These are phyloP conservation scores for Spizaetus ornatus DNA, from an alignment of 2,113 vertebrate genomes.

Conservation along the genomic window DNA sequence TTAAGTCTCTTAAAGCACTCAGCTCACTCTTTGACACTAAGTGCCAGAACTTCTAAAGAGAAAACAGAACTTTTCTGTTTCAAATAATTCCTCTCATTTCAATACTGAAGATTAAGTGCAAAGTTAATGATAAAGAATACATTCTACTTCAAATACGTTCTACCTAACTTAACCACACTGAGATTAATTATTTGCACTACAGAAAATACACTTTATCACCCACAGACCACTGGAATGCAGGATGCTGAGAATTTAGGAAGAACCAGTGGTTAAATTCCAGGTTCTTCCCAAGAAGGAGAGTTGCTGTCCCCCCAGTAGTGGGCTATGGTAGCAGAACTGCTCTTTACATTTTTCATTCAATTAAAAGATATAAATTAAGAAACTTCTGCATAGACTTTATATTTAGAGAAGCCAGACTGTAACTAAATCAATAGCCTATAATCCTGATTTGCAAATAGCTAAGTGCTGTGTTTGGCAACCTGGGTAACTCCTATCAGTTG, in stretches of 20 bases:
- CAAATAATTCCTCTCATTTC: not conserved
- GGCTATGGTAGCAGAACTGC: not conserved
- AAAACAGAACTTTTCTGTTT: not conserved
- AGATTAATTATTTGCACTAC: not conserved
- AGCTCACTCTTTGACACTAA: not conserved
- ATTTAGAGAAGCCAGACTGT: not conserved
- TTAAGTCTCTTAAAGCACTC: not conserved
- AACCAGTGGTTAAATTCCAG: not conserved
- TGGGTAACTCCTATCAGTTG: not conserved
- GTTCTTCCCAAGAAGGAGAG: not conserved
- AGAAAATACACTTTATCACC: not conserved
- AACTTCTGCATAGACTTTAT: not conserved
- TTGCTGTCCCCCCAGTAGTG: not conserved
- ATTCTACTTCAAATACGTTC: not conserved
- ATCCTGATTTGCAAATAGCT: not conserved
- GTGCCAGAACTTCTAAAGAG: not conserved
- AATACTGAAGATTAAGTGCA: not conserved
- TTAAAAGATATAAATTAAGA: not conserved
- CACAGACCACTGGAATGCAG: not conserved
- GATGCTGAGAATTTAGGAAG: not conserved
- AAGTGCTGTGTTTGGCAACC: not conserved
- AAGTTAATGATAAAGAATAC: not conserved
- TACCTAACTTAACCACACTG: not conserved
- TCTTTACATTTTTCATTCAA: not conserved
- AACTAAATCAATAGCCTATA: not conserved